Evolutionary conservation across 2,888 invertebrate genomes (phyloP).

Genomic region (Latrodectus hesperus): DNA sequence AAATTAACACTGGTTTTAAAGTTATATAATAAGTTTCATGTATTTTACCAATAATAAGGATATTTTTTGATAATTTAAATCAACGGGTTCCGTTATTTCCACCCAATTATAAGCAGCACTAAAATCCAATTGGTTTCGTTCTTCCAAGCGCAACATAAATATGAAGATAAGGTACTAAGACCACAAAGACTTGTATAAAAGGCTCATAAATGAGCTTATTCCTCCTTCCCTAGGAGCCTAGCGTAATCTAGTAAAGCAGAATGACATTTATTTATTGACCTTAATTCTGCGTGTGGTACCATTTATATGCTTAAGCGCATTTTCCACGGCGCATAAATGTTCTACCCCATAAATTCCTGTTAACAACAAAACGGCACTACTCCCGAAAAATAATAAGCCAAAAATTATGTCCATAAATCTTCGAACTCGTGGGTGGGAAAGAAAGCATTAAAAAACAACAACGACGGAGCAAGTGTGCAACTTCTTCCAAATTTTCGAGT

Average conservation of each 20-base stretch:
- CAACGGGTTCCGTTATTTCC: too few species aligned
- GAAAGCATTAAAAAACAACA: not conserved
- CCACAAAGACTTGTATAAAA: too few species aligned
- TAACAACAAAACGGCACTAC: not conserved
- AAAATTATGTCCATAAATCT: conserved; percentile 3
- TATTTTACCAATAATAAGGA: too few species aligned
- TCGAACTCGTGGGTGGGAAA: not conserved
- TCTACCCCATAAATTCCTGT: conserved; percentile 3
- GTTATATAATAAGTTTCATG: too few species aligned
- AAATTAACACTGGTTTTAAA: too few species aligned
- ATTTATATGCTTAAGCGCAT: conserved; percentile 1
- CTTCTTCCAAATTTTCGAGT: conserved; percentile 3
- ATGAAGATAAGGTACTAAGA: too few species aligned
- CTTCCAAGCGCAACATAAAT: too few species aligned
- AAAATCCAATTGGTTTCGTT: too few species aligned
- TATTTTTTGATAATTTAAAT: too few species aligned
- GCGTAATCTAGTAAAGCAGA: not conserved
- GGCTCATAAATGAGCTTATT: too few species aligned
- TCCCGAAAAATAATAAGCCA: not conserved
- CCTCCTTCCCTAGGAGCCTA: too few species aligned
- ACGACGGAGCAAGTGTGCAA: not conserved
- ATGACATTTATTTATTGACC: conserved; percentile 5
- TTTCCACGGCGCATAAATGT: not conserved
- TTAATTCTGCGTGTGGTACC: not conserved
- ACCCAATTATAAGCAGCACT: too few species aligned